A percentile compares a stretch with the other conserved stretches of the same genome.
These are phyloP conservation scores for Dusona sp. DNA, from an alignment of 2,888 invertebrate genomes.

Conservation along the genomic window DNA sequence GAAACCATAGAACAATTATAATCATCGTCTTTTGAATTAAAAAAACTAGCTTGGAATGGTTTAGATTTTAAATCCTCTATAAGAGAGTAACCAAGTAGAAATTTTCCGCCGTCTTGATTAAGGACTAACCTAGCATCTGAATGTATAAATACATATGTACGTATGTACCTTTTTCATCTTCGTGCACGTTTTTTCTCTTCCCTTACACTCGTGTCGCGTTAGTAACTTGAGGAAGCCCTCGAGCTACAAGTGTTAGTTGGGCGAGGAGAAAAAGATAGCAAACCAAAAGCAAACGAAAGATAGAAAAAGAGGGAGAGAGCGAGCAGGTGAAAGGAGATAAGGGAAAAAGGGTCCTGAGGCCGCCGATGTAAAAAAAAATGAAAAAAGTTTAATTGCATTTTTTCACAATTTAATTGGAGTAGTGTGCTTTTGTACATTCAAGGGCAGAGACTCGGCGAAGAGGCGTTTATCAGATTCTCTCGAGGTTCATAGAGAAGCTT, in stretches of 20 bases:
- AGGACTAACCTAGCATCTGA: slow-evolving; percentile 8
- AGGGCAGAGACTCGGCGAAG: slow-evolving; percentile 58
- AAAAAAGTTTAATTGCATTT: slow-evolving; percentile 46
- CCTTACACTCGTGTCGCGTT: slow-evolving; percentile 36
- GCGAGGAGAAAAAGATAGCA: slow-evolving; percentile 19
- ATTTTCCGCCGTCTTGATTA: not conserved
- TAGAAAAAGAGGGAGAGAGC: slow-evolving; percentile 3
- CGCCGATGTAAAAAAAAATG: slow-evolving; percentile 36
- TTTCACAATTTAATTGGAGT: slow-evolving; percentile 62
- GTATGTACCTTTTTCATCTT: slow-evolving; percentile 1
- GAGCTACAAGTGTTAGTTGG: slow-evolving; percentile 43
- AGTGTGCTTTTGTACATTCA: slow-evolving; percentile 42
- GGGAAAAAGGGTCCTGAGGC: slow-evolving; percentile 42
- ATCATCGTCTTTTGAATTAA: not conserved
- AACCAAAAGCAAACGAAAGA: slow-evolving; percentile 24
- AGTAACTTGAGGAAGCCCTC: slow-evolving; percentile 45
- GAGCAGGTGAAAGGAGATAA: not conserved
- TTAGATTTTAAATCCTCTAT: not conserved
- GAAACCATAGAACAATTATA: not conserved
- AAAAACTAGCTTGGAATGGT: not conserved
- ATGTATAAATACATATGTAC: not conserved
- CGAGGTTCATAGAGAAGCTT: slow-evolving; percentile 50
- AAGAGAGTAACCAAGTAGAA: not conserved
- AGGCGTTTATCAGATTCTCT: slow-evolving; percentile 70
- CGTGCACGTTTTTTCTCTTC: slow-evolving; percentile 8